These are phyloP conservation scores for Pollimyrus isidori DNA, from an alignment of 2,113 vertebrate genomes.

Conservation along the genomic window DNA sequence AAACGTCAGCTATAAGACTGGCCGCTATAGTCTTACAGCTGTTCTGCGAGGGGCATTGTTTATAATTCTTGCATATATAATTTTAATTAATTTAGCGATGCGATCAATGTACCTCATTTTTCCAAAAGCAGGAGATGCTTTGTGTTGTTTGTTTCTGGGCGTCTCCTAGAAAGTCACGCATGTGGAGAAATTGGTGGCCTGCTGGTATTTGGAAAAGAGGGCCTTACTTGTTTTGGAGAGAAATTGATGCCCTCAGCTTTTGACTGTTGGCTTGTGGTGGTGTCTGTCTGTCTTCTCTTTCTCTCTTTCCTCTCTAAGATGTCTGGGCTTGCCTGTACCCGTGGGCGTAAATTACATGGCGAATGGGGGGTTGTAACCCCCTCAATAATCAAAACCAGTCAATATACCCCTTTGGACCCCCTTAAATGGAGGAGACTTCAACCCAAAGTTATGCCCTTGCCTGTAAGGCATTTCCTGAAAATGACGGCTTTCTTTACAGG, in stretches of 20 bases:
- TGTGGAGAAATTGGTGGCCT: neutral
- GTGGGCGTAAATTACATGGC: neutral
- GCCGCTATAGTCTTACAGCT: neutral
- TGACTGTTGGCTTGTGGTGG: neutral
- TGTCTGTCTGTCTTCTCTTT: neutral
- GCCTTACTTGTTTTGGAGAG: neutral
- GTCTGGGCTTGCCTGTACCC: neutral
- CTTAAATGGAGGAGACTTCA: neutral
- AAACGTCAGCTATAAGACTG: neutral
- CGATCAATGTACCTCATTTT: neutral
- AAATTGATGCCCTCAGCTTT: neutral
- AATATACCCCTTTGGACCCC: neutral
- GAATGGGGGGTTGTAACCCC: neutral
- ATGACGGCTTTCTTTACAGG: neutral
- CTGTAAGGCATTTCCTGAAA: neutral
- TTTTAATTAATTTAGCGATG: neutral
- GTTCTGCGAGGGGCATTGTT: neutral
- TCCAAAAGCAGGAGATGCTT: neutral
- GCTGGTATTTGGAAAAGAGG: neutral
- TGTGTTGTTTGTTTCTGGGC: neutral
- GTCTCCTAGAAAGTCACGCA: neutral
- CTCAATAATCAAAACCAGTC: neutral
- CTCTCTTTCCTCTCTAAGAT: neutral
- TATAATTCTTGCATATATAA: neutral
- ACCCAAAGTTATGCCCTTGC: neutral